Percentiles rank a stretch among this genome's conserved stretches.
These are phyloP conservation scores for Stichodactyla helianthus DNA, from an alignment of 64 coral and sea anemone genomes.

Conservation along the genomic window DNA sequence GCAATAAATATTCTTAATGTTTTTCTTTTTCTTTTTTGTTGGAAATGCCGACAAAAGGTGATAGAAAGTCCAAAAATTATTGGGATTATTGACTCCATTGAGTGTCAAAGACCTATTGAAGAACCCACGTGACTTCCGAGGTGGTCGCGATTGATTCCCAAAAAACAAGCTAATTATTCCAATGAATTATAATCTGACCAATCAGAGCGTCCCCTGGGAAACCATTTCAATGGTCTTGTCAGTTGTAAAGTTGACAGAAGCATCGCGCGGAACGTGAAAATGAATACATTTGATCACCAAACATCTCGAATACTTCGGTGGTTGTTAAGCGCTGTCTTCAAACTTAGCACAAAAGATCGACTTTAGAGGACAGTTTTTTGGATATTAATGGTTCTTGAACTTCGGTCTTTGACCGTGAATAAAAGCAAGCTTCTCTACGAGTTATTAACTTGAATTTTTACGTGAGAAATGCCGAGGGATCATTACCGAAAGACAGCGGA, in stretches of 20 bases:
- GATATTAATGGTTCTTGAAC: background rate
- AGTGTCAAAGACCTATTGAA: slow-evolving; percentile 9
- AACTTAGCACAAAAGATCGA: background rate
- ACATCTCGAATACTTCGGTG: background rate
- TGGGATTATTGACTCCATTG: background rate
- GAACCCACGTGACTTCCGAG: slow-evolving; percentile 1
- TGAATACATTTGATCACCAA: slow-evolving; percentile 33
- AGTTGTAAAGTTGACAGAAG: slow-evolving; percentile 3
- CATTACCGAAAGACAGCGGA: slow-evolving; percentile 30
- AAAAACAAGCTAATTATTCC: slow-evolving; percentile 48
- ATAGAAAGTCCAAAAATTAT: background rate
- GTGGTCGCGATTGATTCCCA: slow-evolving; percentile 15
- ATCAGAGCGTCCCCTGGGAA: slow-evolving; percentile 44
- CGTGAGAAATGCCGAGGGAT: slow-evolving; percentile 40
- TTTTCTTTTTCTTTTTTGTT: background rate
- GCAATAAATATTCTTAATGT: no score
- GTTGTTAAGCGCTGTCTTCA: background rate
- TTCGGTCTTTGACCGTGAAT: slow-evolving; percentile 5
- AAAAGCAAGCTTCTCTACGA: background rate
- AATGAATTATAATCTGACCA: slow-evolving; percentile 49
- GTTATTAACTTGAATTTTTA: background rate
- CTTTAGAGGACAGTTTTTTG: background rate
- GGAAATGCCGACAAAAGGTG: background rate
- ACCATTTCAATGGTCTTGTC: slow-evolving; percentile 31
- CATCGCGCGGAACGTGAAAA: slow-evolving; percentile 16